Conservation (phyloP, 2,113 vertebrate species). For the human region GRCh38 chr9:85541001-85541500, state of each 20-base stretch:
- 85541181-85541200: neutral
- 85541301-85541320: slow-evolving; percentile 28
- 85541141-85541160: neutral
- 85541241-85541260: neutral
- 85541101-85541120: too few relatives aligned
- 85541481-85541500: neutral
- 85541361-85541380: neutral
- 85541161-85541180: neutral
- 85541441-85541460: neutral
- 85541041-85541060: too few relatives aligned
- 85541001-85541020: too few relatives aligned
- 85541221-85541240: neutral
- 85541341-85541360: neutral
- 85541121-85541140: too few relatives aligned
- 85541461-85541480: neutral
- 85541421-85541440: neutral
- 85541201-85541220: neutral
- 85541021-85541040: too few relatives aligned
- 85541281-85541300: neutral
- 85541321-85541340: neutral
- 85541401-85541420: neutral
- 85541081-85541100: too few relatives aligned
- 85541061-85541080: neutral
- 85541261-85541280: neutral
- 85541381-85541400: slow-evolving; percentile 25